Evolutionary conservation across 64 coral and sea anemone species (phyloP).

Genomic region (Platygyra sinensis): DNA sequence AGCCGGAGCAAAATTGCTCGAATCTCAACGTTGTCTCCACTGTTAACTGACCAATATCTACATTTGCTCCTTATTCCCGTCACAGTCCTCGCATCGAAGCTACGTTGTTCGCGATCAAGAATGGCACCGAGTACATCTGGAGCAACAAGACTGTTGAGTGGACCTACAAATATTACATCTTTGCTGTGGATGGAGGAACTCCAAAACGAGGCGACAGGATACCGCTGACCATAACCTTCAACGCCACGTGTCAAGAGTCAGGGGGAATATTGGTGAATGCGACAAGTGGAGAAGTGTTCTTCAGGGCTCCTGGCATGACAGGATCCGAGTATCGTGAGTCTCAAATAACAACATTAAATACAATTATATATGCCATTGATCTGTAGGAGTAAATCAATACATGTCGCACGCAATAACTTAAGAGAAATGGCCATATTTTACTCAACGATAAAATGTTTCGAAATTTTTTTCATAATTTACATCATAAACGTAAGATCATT

Average conservation of each 20-base stretch:
- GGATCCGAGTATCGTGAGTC: constrained; percentile 96
- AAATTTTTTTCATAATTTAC: too few species aligned
- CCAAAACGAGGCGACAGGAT: constrained; percentile 91
- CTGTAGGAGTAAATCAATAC: too few species aligned
- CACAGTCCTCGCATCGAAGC: constrained; percentile 66
- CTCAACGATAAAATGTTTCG: too few species aligned
- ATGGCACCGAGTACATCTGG: constrained; percentile 84
- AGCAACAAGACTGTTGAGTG: constrained; percentile 83
- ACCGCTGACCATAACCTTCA: constrained; percentile 85
- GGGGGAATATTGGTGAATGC: constrained; percentile 87
- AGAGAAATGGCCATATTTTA: too few species aligned
- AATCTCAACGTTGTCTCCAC: too few species aligned
- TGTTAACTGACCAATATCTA: too few species aligned
- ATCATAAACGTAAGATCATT: not conserved
- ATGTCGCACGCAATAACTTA: too few species aligned
- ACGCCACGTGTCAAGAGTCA: constrained; percentile 79
- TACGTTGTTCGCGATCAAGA: constrained; percentile 61
- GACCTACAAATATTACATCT: constrained; percentile 80
- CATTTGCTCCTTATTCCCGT: not conserved
- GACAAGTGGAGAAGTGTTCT: constrained; percentile 87
- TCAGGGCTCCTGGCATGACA: constrained; percentile 85
- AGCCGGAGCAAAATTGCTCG: too few species aligned
- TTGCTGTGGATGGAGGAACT: constrained; percentile 84
- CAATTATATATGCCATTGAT: too few species aligned
- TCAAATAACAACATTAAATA: too few species aligned